phyloP scores from a whole-genome alignment of 30 jellyfish, hydroid and myxozoan species.

The Aurelia sp. region DNA sequence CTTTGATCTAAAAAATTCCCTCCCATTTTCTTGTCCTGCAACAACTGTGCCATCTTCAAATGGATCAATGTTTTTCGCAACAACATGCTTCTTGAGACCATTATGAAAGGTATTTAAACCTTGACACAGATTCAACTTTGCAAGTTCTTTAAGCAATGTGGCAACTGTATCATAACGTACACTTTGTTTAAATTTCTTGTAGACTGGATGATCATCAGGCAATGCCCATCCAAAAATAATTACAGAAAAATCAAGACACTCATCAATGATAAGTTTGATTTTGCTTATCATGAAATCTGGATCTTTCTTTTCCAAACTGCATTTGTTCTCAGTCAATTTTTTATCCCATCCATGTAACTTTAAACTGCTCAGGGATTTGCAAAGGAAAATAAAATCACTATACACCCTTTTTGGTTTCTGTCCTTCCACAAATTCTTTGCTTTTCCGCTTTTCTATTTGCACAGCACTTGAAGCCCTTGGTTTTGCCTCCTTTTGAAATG shows the following conservation, averaged over 20 bases:
- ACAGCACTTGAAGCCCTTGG: no score
- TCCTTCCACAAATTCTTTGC: no score
- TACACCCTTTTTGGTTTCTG: no score
- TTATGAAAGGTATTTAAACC: conserved; percentile 13
- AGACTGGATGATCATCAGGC: no score
- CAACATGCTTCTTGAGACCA: conserved; percentile 37
- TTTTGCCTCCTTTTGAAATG: no score
- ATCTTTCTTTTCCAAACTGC: conserved; percentile 9
- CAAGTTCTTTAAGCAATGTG: no score
- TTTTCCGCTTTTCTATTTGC: no score
- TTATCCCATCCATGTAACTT: conserved; percentile 15
- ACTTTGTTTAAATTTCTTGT: no score
- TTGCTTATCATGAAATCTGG: conserved; percentile 12
- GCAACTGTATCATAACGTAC: no score
- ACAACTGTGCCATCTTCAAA: not conserved
- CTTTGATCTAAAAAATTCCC: not conserved
- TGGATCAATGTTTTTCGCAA: conserved; percentile 30
- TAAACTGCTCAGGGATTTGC: not conserved
- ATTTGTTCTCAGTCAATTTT: not conserved
- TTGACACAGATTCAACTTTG: conserved; percentile 28
- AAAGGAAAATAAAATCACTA: no score
- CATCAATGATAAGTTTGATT: conserved; percentile 25
- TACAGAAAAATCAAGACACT: conserved; percentile 23
- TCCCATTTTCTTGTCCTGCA: no score
- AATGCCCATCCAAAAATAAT: conserved; percentile 13